Evolutionary conservation across 2,888 invertebrate species (phyloP).

Genomic region (Hetaerina titia): DNA sequence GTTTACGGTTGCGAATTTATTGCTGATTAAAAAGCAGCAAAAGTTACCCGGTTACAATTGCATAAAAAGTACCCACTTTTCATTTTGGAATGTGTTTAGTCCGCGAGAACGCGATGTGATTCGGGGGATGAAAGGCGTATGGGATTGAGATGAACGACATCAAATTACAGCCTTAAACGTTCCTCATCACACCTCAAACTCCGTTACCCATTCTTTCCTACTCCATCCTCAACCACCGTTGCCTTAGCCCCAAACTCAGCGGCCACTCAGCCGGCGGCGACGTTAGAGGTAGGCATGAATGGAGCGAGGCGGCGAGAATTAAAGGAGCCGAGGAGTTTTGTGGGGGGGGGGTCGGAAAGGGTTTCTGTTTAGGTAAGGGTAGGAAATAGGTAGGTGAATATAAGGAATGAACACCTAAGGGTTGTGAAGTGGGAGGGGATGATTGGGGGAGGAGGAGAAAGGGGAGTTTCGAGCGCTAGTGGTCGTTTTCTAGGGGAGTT

Average conservation of each 20-base stretch:
- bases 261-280: neutral
- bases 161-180: neutral
- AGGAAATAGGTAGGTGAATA: neutral
- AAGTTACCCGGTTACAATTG: too few species aligned
- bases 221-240: too few species aligned
- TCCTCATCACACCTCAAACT: too few species aligned
- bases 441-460: neutral
- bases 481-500: neutral
- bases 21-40: too few species aligned
- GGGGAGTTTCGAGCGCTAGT: neutral
- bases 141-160: neutral
- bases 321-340: neutral
- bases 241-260: too few species aligned
- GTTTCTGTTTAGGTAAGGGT: too few species aligned
- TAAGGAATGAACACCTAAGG: neutral
- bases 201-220: too few species aligned
- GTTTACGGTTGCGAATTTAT: too few species aligned
- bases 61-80: too few species aligned
- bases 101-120: neutral
- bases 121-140: neutral
- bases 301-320: neutral
- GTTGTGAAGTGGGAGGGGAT: too few species aligned
- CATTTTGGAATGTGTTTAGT: too few species aligned
- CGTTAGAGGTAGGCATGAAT: neutral
- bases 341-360: neutral